phyloP scores from a whole-genome alignment of 2,113 vertebrate species.

The Cinclus mexicanus region DNA sequence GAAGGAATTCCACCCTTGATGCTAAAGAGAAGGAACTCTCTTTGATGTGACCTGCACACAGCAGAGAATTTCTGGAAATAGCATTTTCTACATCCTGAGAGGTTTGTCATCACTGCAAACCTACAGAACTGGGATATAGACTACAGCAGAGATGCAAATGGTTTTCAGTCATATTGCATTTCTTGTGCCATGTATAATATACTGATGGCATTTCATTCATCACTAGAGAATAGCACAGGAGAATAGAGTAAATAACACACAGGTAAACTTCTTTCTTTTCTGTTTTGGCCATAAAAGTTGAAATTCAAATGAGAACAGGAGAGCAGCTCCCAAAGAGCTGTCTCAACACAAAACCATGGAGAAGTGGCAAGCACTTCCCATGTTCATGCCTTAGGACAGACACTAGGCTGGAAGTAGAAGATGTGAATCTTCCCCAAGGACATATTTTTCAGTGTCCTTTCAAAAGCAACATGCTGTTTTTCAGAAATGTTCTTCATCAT shows the following conservation, averaged over 20 bases:
- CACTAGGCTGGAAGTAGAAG: background rate
- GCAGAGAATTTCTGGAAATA: background rate
- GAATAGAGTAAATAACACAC: background rate
- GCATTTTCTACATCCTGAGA: background rate
- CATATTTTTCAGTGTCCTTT: background rate
- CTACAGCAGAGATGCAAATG: background rate
- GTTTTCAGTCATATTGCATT: background rate
- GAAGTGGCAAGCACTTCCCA: fast-evolving
- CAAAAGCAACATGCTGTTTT: background rate
- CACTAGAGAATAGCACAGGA: background rate
- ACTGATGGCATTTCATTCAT: background rate
- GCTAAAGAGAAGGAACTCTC: background rate
- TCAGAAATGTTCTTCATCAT: background rate
- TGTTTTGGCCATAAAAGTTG: background rate
- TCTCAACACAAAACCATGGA: background rate
- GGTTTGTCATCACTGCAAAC: background rate
- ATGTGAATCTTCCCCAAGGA: background rate
- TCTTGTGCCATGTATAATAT: background rate
- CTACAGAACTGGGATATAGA: background rate
- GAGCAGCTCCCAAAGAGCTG: background rate
- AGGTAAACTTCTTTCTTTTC: background rate
- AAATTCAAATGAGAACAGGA: background rate
- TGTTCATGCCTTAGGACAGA: background rate
- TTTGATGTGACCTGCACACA: background rate
- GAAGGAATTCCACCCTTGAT: background rate